Conservation (phyloP, 2,797 vertebrate genomes). For the Parauchenoglanis punctatus region DNA sequence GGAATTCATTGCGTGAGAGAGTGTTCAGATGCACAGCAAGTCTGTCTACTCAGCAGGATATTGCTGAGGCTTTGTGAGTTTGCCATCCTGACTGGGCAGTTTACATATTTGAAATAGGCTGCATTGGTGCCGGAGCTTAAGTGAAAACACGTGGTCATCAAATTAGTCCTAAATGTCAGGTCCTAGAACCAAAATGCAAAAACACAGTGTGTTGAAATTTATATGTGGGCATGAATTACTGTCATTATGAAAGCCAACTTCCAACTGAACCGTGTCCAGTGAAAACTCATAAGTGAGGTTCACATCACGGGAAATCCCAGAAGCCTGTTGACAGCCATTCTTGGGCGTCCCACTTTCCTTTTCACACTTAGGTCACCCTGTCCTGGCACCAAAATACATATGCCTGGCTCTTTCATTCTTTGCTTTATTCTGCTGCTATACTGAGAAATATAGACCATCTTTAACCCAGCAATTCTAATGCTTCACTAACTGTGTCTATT, state of each 20-base stretch:
- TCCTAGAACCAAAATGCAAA: slow-evolving; percentile 51
- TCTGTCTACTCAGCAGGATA: slow-evolving; percentile 39
- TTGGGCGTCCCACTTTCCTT: slow-evolving; percentile 48
- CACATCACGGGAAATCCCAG: slow-evolving; percentile 52
- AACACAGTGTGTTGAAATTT: slow-evolving; percentile 45
- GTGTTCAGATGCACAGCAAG: slow-evolving; percentile 25
- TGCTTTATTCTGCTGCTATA: slow-evolving; percentile 25
- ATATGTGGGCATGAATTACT: slow-evolving; percentile 57
- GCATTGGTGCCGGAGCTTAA: slow-evolving; percentile 37
- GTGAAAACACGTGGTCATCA: slow-evolving; percentile 46
- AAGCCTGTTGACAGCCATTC: slow-evolving; percentile 43
- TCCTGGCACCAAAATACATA: slow-evolving; percentile 47
- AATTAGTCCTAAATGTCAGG: slow-evolving; percentile 57
- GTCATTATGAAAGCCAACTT: slow-evolving; percentile 48
- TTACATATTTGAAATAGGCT: slow-evolving; percentile 29
- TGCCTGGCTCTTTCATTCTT: slow-evolving; percentile 22
- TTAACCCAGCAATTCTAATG: slow-evolving; percentile 18
- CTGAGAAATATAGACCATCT: slow-evolving; percentile 29
- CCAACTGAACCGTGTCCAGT: slow-evolving; percentile 53
- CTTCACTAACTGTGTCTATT: neutral
- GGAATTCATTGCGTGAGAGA: slow-evolving; percentile 20
- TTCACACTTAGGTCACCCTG: slow-evolving; percentile 61
- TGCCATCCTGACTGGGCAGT: slow-evolving; percentile 39
- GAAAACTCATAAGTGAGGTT: slow-evolving; percentile 54
- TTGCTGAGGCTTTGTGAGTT: slow-evolving; percentile 35